Evolutionary conservation across 2,113 vertebrate genomes (phyloP).

Genomic region (Agapornis roseicollis): DNA sequence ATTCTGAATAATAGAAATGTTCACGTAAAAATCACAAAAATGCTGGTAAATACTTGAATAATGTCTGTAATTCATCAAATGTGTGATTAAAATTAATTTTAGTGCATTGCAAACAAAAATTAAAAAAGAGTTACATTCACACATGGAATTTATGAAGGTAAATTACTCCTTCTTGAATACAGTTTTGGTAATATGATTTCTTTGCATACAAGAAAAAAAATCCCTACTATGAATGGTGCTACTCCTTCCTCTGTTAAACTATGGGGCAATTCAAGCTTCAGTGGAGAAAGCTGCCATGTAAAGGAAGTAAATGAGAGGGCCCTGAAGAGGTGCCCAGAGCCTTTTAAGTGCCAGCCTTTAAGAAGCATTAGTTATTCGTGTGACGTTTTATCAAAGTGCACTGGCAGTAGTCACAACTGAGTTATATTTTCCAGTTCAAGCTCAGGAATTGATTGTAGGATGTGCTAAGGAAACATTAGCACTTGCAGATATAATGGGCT

Average conservation of each 20-base stretch:
- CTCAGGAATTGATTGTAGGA: not conserved
- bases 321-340: not conserved
- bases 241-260: conserved; percentile 39
- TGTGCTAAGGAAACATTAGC: not conserved
- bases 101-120: not conserved
- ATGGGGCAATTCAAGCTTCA: not conserved
- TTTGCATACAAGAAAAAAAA: conserved; percentile 33
- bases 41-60: not conserved
- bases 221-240: conserved; percentile 47
- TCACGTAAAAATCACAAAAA: not conserved
- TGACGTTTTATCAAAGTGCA: not conserved
- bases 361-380: conserved; percentile 23
- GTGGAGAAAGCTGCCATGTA: not conserved
- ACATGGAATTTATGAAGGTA: conserved; percentile 19
- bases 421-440: not conserved
- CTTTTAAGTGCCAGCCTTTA: conserved; percentile 41
- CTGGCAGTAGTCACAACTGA: not conserved
- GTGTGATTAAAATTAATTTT: not conserved
- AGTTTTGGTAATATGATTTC: conserved; percentile 4
- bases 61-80: not conserved
- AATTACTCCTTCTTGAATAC: not conserved
- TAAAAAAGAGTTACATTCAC: not conserved
- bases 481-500: not conserved
- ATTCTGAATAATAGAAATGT: not conserved
- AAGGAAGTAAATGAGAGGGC: not conserved